Conservation (phyloP, 2,113 vertebrate species). For the Xiphorhynchus elegans region DNA sequence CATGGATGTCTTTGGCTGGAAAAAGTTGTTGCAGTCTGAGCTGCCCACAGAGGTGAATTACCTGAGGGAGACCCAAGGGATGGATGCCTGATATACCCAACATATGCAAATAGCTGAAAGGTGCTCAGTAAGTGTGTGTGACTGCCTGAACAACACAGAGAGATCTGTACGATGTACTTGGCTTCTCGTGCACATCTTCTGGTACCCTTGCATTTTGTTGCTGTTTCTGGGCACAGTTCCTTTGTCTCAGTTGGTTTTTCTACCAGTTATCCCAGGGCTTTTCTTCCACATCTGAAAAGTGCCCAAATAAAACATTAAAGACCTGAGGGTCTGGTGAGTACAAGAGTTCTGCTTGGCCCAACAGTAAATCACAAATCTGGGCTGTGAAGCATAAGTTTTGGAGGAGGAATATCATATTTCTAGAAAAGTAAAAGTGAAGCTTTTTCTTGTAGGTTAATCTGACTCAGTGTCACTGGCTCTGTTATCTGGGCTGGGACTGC, state of each 20-base stretch:
- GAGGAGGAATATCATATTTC: background rate
- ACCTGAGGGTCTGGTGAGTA: background rate
- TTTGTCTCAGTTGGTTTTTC: background rate
- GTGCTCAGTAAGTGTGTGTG: background rate
- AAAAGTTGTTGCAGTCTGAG: background rate
- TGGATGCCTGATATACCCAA: background rate
- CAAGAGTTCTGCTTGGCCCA: background rate
- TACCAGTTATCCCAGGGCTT: background rate
- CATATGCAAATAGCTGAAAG: fast-evolving
- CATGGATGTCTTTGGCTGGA: background rate
- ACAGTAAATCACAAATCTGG: background rate
- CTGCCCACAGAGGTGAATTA: background rate
- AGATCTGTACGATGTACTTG: background rate
- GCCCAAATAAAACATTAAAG: background rate
- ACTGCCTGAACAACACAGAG: background rate
- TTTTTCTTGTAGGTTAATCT: background rate
- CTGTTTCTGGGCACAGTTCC: background rate
- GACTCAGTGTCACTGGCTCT: background rate
- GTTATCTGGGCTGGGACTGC: background rate
- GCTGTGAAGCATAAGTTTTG: background rate
- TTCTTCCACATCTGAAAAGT: background rate
- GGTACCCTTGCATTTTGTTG: background rate
- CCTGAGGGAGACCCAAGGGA: background rate
- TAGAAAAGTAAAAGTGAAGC: background rate
- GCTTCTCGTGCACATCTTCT: background rate